These are phyloP conservation scores for Acrobasis suavella DNA, from an alignment of 2,888 invertebrate genomes.

Conservation along the genomic window DNA sequence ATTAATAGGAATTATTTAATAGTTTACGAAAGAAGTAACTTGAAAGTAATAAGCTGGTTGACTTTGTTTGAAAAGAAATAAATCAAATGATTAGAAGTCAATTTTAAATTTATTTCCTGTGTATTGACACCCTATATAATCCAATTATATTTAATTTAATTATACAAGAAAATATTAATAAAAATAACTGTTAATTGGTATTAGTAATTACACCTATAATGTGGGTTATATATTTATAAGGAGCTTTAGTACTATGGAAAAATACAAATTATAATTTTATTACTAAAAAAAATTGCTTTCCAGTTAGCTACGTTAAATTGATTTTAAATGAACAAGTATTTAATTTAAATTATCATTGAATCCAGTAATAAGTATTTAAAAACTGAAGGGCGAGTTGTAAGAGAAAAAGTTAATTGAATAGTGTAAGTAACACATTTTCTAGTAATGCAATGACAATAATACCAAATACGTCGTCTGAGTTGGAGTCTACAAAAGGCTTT, in stretches of 20 bases:
- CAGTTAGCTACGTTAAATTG: no score
- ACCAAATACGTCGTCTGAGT: conserved; percentile 12
- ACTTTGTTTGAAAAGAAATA: no score
- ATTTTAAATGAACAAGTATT: no score
- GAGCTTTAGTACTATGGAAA: no score
- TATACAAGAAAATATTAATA: not conserved
- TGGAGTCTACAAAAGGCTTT: conserved; percentile 6
- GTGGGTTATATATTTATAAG: no score
- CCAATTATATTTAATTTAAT: not conserved
- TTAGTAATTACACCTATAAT: no score
- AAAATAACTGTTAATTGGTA: not conserved
- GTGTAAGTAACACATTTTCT: conserved; percentile 16
- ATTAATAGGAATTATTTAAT: no score
- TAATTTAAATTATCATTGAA: not conserved
- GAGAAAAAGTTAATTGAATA: conserved; percentile 11
- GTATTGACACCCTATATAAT: not conserved
- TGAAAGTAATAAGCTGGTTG: no score
- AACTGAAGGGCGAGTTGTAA: not conserved
- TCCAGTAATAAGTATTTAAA: not conserved
- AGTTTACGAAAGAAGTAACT: no score
- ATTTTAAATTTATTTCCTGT: not conserved
- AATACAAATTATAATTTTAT: no score
- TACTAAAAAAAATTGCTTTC: no score
- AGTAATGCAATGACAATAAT: conserved; percentile 14
- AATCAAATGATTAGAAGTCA: not conserved